These are phyloP conservation scores for Enteromius paludinosus DNA, from an alignment of 2,797 vertebrate species.

Conservation along the genomic window DNA sequence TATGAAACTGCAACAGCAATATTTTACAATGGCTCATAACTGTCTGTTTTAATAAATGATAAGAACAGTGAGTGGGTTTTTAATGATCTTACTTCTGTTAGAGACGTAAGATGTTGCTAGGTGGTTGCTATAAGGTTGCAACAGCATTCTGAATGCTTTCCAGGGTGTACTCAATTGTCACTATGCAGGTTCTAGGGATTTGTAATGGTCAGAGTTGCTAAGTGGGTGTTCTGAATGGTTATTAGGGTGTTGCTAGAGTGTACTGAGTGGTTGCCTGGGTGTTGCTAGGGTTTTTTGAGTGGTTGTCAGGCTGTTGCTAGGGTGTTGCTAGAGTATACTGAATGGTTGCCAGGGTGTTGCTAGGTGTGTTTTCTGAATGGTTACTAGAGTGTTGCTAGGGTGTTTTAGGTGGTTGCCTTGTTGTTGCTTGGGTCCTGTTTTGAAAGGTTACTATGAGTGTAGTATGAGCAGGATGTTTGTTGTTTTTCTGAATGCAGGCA, in stretches of 20 bases:
- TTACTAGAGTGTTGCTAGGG: not conserved
- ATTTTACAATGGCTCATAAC: not conserved
- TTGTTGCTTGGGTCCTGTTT: not conserved
- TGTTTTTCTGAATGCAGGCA: not conserved
- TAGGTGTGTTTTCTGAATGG: not conserved
- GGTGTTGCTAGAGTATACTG: not conserved
- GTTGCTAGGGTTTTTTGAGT: not conserved
- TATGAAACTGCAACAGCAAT: not conserved
- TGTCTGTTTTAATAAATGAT: not conserved
- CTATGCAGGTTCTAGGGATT: too few species aligned
- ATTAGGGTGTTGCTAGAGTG: not conserved
- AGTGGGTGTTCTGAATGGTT: not conserved
- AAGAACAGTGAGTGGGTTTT: not conserved
- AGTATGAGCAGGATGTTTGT: not conserved
- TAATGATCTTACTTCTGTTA: not conserved
- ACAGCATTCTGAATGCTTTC: not conserved
- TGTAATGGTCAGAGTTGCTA: too few species aligned
- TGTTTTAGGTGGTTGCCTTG: too few species aligned
- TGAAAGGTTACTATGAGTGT: not conserved
- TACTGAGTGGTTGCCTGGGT: not conserved
- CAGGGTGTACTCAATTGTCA: not conserved
- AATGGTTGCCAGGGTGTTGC: not conserved
- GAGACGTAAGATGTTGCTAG: not conserved
- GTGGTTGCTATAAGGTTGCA: not conserved
- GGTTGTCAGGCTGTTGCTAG: not conserved